Base-by-base conservation (phyloP, 2,113 vertebrate genomes). In the Mormoops blainvillei region DNA sequence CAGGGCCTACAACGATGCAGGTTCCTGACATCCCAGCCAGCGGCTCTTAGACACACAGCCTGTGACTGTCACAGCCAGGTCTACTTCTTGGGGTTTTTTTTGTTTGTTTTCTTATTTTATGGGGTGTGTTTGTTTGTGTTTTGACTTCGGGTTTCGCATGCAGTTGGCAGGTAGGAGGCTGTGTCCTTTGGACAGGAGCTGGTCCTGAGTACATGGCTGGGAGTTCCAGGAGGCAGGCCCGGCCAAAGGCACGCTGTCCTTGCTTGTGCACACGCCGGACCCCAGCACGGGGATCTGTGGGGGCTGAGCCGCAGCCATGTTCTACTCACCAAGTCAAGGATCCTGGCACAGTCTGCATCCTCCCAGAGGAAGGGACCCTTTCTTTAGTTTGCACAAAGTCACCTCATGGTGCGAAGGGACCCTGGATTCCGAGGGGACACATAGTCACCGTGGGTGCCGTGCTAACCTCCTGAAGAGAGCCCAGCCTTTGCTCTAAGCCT, bases 321-420 rank as follows among this genome's bases (percentile, higher is more conserved):
- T 24, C 50, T 58, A 36, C 9, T 43, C 48, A n/a, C 31, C 26
- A 31, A 20, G 0, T 6, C 15, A 33, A 18, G 67, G n/a, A 19
- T 5, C 63, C 50, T 5, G n/a, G 50, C 31, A 15, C 26, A 38
- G 20, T 43, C 9, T 3, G n/a, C 24, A 3, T 1, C 19, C 1
- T 0, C 38, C 52, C 16, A 0, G 8, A 50, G 68, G 9, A 56
- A 50, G 67, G 33, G n/a, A 41, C 33, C 8, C 13, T n/a, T 20
- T 28, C 22, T 26, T 61, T 56, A 9, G 15, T 70, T 16, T 24
- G 7, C 28, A 88, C 31, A 52, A 50, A n/a, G 9, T 28, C 3
- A 4, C 8, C 36, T 1, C 4, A 9, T 9, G 15, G 48, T 26
- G 18, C 38, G 7, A 31, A 0, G 0, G 5, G 16, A 67, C 36